Evolutionary conservation across 2,888 invertebrate genomes (phyloP), one percentile per base, ranked within the genome.

Genomic region (Plebejus argus): DNA sequence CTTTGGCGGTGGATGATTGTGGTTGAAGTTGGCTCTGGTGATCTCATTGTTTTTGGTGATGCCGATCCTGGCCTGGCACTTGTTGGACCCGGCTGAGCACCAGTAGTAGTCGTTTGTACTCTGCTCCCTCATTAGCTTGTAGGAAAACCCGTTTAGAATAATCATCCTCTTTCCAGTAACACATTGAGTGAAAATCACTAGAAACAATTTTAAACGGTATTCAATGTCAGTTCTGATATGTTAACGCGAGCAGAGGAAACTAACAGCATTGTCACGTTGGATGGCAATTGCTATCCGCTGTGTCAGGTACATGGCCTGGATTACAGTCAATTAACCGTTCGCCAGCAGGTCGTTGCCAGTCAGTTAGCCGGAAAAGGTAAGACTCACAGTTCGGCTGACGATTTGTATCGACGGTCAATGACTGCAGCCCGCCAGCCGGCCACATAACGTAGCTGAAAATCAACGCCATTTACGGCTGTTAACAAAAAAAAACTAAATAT

Each of bases 1-100:
- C 0, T 75, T 78, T 0, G 85, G 83, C 0, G 83, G 82, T 8
- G 89, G 89, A 78, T 94, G 94, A 66, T 87, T 90, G 79, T 94
- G 95, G 76, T 91, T 89, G 76, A 93, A 88, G 81, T 71, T 70
- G 20, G 53, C 70, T 23, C 71, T 49, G 8, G 56, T 53, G 23
- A 81, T 53, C 7, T 77, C 45, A 4, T 75, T 66, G 66, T 78
- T 76, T 10, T 79, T 78, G 28, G 77, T 77, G 8, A 78, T 35
- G 0, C 80, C 79, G 75, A 84, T 72, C 4, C 81, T 78, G 1
- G 84, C 82, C 12, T 76, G 79, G 58, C 83, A 84, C 10, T 70
- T 35, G 7, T 66, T 76, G 3, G 72, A 72, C 10, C 81, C 81
- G 0, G 61, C 20, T 8, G 80, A 78, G 76, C 84, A 85, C 28